These are phyloP conservation scores for Neelides folsomi DNA, from an alignment of 2,888 invertebrate genomes.

Conservation along the genomic window DNA sequence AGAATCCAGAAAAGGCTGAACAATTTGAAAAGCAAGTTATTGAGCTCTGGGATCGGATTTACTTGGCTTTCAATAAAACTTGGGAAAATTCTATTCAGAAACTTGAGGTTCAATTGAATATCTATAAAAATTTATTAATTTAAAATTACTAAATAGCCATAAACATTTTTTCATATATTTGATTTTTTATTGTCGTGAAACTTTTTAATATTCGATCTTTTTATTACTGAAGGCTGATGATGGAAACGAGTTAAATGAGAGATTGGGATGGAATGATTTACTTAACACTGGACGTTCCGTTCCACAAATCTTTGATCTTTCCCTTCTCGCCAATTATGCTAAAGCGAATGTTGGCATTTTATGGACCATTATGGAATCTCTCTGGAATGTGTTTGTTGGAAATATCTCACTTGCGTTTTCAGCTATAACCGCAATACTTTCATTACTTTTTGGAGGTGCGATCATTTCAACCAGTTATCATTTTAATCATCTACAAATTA, in stretches of 20 bases:
- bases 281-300: constrained; percentile 31
- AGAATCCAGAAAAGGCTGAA: constrained; percentile 63
- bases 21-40: constrained; percentile 76
- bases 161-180: too few species aligned
- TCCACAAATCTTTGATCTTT: constrained; percentile 55
- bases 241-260: constrained; percentile 5
- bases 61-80: constrained; percentile 70
- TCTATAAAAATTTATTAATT: too few species aligned
- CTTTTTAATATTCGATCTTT: too few species aligned
- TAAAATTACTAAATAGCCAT: too few species aligned
- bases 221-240: too few species aligned
- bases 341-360: constrained; percentile 82
- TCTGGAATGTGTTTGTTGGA: constrained; percentile 83
- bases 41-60: constrained; percentile 84
- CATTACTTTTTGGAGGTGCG: constrained; percentile 60
- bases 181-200: too few species aligned
- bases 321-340: constrained; percentile 63
- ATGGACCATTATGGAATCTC: constrained; percentile 67
- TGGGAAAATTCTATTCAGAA: constrained; percentile 20
- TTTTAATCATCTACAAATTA: not conserved
- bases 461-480: not conserved
- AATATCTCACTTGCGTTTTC: constrained; percentile 76
- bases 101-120: not conserved
- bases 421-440: constrained; percentile 72
- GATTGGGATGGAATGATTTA: constrained; percentile 27